Percentiles rank a stretch among this genome's conserved stretches.
Conservation (phyloP, 2,888 invertebrate species). For the Pristionchus arcanus region DNA sequence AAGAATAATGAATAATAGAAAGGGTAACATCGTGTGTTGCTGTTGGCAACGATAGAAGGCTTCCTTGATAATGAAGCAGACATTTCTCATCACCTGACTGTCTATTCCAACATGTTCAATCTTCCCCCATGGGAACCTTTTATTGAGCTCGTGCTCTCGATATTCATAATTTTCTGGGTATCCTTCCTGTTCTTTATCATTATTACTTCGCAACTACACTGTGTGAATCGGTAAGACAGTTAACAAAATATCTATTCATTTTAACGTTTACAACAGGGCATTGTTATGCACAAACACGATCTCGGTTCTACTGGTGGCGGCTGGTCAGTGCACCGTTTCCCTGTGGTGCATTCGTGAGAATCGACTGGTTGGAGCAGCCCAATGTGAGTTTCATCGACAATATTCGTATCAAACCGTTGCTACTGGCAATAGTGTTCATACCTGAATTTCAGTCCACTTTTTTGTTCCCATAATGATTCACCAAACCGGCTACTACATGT, state of each 20-base stretch:
- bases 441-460: neutral
- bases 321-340: neutral
- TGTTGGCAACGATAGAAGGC: neutral
- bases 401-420: neutral
- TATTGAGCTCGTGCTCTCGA: neutral
- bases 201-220: neutral
- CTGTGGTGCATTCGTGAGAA: neutral
- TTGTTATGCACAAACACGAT: neutral
- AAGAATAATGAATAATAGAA: neutral
- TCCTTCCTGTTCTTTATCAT: neutral
- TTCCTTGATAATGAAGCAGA: neutral
- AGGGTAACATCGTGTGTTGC: neutral
- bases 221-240: neutral
- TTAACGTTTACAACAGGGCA: neutral
- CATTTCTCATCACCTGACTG: neutral
- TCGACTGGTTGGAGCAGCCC: neutral
- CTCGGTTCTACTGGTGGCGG: neutral
- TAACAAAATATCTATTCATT: too few relatives aligned
- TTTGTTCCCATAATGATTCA: neutral
- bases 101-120: neutral
- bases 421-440: neutral
- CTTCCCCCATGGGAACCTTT: neutral
- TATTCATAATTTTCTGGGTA: neutral
- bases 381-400: neutral
- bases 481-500: constrained; percentile 6